Conservation (phyloP, 2,888 invertebrate species). For the Dryobota labecula region DNA sequence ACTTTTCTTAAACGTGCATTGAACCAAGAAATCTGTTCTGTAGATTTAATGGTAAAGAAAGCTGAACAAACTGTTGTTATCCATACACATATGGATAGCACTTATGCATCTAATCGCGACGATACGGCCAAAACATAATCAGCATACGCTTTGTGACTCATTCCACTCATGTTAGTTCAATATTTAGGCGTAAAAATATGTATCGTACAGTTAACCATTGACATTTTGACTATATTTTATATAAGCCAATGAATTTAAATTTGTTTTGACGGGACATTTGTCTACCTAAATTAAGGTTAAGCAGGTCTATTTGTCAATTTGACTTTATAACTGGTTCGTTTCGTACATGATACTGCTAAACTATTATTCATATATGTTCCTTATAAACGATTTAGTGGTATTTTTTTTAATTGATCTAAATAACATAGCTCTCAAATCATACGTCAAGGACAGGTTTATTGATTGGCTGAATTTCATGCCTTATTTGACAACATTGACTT, state of each 20-base stretch:
- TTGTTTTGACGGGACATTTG: conserved; percentile 51
- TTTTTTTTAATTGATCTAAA: conserved; percentile 10
- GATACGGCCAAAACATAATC: conserved; percentile 44
- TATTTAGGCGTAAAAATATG: conserved; percentile 18
- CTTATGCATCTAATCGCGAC: conserved; percentile 77
- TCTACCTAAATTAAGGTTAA: conserved; percentile 38
- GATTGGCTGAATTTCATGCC: background rate
- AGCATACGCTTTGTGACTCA: conserved; percentile 50
- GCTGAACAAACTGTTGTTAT: conserved; percentile 65
- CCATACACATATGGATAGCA: conserved; percentile 65
- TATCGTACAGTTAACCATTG: conserved; percentile 33
- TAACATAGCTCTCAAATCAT: background rate
- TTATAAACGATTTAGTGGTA: background rate
- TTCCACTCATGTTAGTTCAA: conserved; percentile 20
- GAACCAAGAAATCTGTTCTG: conserved; percentile 62
- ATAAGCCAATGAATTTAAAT: conserved; percentile 47
- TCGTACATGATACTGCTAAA: conserved; percentile 18
- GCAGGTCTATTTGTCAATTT: conserved; percentile 55
- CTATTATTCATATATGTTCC: conserved; percentile 50
- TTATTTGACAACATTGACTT: background rate
- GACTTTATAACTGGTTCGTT: conserved; percentile 39
- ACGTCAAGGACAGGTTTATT: background rate
- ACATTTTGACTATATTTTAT: conserved; percentile 39
- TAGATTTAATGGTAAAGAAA: conserved; percentile 69
- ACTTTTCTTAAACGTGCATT: conserved; percentile 48